A percentile compares a stretch with the other conserved stretches of the same genome.
Evolutionary conservation across 2,797 vertebrate genomes (phyloP).

Genomic region (Rhabdomys pumilio): DNA sequence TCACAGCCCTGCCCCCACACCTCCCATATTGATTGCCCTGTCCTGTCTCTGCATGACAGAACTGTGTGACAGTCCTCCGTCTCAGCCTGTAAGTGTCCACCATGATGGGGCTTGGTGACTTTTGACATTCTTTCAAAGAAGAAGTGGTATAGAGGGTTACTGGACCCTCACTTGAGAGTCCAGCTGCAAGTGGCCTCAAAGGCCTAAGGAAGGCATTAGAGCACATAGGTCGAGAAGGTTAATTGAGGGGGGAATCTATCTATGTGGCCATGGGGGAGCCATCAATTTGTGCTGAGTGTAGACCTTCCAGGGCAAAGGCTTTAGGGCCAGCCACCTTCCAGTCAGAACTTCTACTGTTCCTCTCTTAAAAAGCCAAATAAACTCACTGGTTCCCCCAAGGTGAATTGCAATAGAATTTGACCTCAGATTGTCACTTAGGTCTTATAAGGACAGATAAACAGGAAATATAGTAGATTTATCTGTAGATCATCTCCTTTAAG

Average conservation of each 20-base stretch:
- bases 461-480: not conserved
- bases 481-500: not conserved
- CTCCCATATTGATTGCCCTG: accelerated
- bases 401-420: not conserved
- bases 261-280: not conserved
- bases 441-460: not conserved
- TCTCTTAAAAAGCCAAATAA: not conserved
- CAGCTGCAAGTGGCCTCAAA: not conserved
- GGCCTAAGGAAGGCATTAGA: not conserved
- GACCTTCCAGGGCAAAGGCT: not conserved
- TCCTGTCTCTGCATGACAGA: not conserved
- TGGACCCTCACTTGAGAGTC: not conserved
- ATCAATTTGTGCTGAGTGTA: not conserved
- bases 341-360: no score
- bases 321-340: not conserved
- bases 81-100: not conserved
- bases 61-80: not conserved
- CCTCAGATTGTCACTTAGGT: not conserved
- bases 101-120: not conserved
- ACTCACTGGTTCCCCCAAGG: not conserved
- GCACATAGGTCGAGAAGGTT: no score
- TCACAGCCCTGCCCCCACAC: not conserved
- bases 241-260: not conserved
- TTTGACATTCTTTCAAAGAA: not conserved
- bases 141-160: not conserved